Evolutionary conservation across 2,113 vertebrate genomes (phyloP).

Genomic region (Limnothrissa miodon): DNA sequence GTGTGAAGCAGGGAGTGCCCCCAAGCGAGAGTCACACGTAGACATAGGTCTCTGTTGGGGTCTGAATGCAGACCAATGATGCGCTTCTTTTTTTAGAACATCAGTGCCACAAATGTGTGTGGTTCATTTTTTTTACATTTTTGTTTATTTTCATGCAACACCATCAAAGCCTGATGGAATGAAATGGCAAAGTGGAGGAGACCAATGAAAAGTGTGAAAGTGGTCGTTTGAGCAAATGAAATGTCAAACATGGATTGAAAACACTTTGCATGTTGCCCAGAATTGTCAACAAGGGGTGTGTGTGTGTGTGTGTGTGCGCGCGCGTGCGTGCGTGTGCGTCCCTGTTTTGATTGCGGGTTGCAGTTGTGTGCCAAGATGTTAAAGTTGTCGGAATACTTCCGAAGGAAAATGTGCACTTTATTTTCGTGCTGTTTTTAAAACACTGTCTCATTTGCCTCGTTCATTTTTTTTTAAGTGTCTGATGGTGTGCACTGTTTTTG

Average conservation of each 20-base stretch:
- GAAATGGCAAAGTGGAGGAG: background rate
- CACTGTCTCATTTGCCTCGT: background rate
- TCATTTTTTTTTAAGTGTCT: background rate
- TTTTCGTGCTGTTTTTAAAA: background rate
- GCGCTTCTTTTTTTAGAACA: background rate
- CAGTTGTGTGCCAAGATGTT: background rate
- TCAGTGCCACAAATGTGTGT: background rate
- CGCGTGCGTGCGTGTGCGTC: no score
- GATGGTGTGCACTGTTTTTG: background rate
- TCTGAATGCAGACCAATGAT: background rate
- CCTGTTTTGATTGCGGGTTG: background rate
- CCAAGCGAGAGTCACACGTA: background rate
- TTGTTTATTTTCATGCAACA: background rate
- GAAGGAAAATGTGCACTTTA: conserved; percentile 3
- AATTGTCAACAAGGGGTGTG: background rate
- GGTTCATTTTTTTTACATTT: background rate
- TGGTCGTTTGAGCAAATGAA: background rate
- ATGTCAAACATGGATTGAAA: background rate
- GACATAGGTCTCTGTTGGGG: background rate
- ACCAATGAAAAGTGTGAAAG: background rate
- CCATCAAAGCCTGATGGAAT: background rate
- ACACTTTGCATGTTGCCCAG: background rate
- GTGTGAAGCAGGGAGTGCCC: background rate
- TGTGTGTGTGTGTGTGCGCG: background rate
- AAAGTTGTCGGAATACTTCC: background rate